Evolutionary conservation across 2,113 vertebrate genomes (phyloP).

Genomic region (Marmota flaviventris): DNA sequence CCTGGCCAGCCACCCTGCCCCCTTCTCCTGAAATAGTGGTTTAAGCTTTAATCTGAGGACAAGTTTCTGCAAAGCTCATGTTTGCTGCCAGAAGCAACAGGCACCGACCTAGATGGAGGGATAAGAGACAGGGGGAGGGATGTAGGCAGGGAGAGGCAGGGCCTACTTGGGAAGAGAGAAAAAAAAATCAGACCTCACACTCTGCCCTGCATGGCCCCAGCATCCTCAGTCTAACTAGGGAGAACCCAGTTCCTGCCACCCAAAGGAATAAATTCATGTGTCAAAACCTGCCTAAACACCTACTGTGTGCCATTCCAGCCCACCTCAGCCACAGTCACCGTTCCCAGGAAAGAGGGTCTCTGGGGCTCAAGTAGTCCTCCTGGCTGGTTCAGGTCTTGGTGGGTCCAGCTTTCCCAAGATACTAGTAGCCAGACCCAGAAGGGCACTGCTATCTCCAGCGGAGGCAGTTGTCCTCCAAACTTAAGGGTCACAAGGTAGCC

Average conservation of each 20-base stretch:
- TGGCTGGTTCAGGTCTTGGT: neutral
- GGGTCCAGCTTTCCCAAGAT: neutral
- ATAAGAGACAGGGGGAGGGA: neutral
- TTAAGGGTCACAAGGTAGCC: neutral
- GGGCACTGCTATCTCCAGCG: neutral
- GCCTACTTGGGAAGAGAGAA: neutral
- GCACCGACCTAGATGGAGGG: constrained; percentile 56
- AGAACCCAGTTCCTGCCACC: neutral
- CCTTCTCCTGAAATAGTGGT: neutral
- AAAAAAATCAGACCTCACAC: neutral
- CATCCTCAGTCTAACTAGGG: neutral
- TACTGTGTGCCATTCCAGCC: neutral
- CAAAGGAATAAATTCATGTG: neutral
- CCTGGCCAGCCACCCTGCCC: neutral
- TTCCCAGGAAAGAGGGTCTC: neutral
- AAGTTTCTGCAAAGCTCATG: constrained; percentile 73
- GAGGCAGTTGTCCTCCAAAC: neutral
- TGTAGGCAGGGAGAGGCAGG: neutral
- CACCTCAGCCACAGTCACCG: neutral
- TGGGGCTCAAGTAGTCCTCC: neutral
- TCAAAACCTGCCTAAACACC: neutral
- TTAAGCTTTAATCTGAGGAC: constrained; percentile 66
- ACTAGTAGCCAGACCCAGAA: neutral
- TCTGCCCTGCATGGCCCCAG: neutral
- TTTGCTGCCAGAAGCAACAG: constrained; percentile 44